Percentiles rank a stretch among this genome's conserved stretches.
These are phyloP conservation scores for Calephelis nemesis DNA, from an alignment of 1,140 invertebrate species.

Conservation along the genomic window DNA sequence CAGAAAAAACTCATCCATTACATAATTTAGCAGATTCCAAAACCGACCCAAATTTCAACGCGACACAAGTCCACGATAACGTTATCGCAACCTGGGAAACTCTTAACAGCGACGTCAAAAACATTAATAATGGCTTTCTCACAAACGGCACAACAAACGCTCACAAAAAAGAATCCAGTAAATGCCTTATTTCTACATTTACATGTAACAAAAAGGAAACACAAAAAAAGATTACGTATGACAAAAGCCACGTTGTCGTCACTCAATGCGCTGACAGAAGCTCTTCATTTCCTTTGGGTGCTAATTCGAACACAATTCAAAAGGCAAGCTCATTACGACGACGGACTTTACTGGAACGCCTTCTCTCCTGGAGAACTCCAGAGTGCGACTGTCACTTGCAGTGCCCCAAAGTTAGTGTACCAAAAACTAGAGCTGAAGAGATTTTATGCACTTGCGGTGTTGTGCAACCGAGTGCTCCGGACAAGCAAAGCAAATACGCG, in stretches of 20 bases:
- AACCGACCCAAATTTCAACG: constrained; percentile 54
- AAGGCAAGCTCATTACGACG: constrained; percentile 45
- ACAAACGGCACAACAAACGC: constrained; percentile 41
- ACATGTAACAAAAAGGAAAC: constrained; percentile 44
- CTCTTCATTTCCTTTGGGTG: constrained; percentile 50
- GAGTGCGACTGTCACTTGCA: constrained; percentile 61
- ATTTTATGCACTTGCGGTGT: constrained; percentile 62
- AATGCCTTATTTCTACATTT: constrained; percentile 41
- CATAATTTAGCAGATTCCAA: constrained; percentile 52
- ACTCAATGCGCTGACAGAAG: constrained; percentile 44
- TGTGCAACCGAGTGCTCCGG: constrained; percentile 36
- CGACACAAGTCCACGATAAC: constrained; percentile 52
- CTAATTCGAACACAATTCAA: constrained; percentile 39
- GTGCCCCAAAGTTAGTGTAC: constrained; percentile 42
- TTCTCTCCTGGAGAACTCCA: constrained; percentile 64
- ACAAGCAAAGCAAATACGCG: constrained; percentile 46
- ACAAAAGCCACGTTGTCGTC: constrained; percentile 43
- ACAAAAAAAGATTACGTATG: constrained; percentile 58
- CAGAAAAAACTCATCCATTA: constrained; percentile 30
- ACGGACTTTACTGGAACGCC: constrained; percentile 59
- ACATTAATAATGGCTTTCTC: constrained; percentile 66
- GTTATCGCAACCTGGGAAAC: constrained; percentile 73
- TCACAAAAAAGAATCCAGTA: constrained; percentile 44
- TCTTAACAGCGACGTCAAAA: constrained; percentile 65
- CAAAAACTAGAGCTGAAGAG: constrained; percentile 43